Evolutionary conservation across 2,888 invertebrate genomes (phyloP), one percentile per base, ranked within the genome.

Genomic region (Agrotis puta): DNA sequence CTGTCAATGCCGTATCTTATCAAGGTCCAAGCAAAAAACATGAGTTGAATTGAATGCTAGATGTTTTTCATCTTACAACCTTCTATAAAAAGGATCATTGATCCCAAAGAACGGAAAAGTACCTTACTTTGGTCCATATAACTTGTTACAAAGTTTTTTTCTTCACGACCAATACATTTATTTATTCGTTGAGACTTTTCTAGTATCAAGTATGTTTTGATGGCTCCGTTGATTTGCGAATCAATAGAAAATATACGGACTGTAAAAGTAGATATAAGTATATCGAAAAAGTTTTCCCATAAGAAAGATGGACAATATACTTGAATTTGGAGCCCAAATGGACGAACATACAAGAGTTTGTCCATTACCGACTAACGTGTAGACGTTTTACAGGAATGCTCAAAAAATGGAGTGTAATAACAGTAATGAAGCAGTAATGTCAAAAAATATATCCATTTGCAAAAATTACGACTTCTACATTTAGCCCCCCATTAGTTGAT

Each of bases 1-100:
- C 64, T 77, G 73, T 61, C 68, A 62, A 57, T 47, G 47, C 48
- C 39, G 58, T 59, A 24, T 64, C 64, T 59, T 66, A 72, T 43
- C 72, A 18, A 53, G 54, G 54, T 43, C 56, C 13, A 27, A 58
- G 53, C 33, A 75, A 81, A 80, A 76, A 77, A 81, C 39, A 73
- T 20, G n/a, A 65, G 50, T 73, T 74, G 68, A 68, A 78, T 78
- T 62, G 79, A 78, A 74, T 69, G 69, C 59, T 66, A 57, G 65
- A 79, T 63, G 64, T 78, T 78, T 79, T 79, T 78, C 69, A 65
- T 61, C 54, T 48, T 3, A 74, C 48, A 74, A n/a, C 50, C 58
- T 79, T 74, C 62, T 45, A 74, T 79, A 74, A 45, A 79, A 64
- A 64, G 54, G 74, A 59, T 59, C 79, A 79, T 59, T 78, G 78